Percentiles rank a stretch among this genome's conserved stretches.
Evolutionary conservation across 1,140 invertebrate genomes (phyloP).

Genomic region (Macrocentrus cingulum): DNA sequence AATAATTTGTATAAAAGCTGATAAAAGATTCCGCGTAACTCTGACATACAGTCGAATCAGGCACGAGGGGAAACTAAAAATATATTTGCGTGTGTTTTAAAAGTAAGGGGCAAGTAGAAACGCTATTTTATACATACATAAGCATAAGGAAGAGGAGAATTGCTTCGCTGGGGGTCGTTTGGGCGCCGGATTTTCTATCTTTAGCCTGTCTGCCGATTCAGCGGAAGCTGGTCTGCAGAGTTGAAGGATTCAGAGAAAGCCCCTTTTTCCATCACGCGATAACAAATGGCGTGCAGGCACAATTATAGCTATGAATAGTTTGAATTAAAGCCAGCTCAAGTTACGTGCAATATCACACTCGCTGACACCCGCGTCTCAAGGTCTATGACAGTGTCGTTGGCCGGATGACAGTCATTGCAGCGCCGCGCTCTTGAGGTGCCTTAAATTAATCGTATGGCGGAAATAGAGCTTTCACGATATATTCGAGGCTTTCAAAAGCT

Average conservation of each 20-base stretch:
- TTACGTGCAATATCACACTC: no score
- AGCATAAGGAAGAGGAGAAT: background rate
- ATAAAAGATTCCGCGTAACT: no score
- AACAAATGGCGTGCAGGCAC: background rate
- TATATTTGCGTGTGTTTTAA: conserved; percentile 2
- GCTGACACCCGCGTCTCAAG: no score
- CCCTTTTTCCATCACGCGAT: no score
- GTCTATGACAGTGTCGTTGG: conserved; percentile 20
- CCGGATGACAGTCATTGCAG: conserved; percentile 22
- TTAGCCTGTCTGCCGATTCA: conserved; percentile 12
- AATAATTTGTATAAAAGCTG: no score
- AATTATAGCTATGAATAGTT: background rate
- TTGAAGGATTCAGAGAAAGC: conserved; percentile 21
- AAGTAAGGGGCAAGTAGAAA: background rate
- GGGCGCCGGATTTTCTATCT: conserved; percentile 20
- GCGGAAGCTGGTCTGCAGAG: conserved; percentile 5
- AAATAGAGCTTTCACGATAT: conserved; percentile 41
- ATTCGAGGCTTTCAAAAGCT: background rate
- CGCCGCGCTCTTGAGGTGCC: conserved; percentile 19
- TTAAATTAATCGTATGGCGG: conserved; percentile 35
- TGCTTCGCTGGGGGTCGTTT: conserved; percentile 23
- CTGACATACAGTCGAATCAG: no score
- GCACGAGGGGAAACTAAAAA: background rate
- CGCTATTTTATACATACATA: no score
- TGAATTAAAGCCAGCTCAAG: conserved; percentile 4